phyloP scores from a whole-genome alignment of 2,888 invertebrate species.

The Oxytorus armatus region DNA sequence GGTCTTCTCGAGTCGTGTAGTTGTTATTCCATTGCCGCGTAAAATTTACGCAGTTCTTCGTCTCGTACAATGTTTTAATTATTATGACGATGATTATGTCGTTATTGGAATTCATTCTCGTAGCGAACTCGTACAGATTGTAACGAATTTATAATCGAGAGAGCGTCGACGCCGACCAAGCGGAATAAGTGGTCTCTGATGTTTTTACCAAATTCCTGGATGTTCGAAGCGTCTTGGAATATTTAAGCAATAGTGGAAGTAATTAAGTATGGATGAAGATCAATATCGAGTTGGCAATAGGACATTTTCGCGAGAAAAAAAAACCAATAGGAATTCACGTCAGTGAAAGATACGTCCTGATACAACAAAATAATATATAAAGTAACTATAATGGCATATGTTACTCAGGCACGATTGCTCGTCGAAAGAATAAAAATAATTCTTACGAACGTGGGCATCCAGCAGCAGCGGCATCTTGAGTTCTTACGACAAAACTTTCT shows the following conservation, averaged over 20 bases:
- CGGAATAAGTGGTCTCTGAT: background rate
- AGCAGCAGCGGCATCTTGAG: slow-evolving; percentile 18
- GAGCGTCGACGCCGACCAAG: background rate
- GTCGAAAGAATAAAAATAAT: slow-evolving; percentile 41
- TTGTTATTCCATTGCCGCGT: slow-evolving; percentile 6
- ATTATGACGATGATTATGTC: slow-evolving; percentile 41
- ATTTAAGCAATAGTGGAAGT: background rate
- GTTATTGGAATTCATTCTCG: slow-evolving; percentile 45
- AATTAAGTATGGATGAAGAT: background rate
- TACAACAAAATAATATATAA: background rate
- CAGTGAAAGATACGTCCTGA: background rate
- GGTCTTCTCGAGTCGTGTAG: slow-evolving; percentile 43
- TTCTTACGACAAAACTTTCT: slow-evolving; percentile 58
- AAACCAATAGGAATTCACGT: background rate
- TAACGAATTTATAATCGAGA: background rate
- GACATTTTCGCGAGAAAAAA: too few species aligned
- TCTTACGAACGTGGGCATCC: slow-evolving; percentile 31
- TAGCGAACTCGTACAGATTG: background rate
- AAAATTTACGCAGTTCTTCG: slow-evolving; percentile 21
- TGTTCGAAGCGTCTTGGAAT: background rate
- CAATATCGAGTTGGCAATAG: too few species aligned
- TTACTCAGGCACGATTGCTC: slow-evolving; percentile 20
- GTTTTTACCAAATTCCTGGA: background rate
- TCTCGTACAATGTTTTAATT: slow-evolving; percentile 42
- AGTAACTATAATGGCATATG: slow-evolving; percentile 11